Evolutionary conservation across 2,888 invertebrate species (phyloP).

Genomic region (Octodonta nipae): DNA sequence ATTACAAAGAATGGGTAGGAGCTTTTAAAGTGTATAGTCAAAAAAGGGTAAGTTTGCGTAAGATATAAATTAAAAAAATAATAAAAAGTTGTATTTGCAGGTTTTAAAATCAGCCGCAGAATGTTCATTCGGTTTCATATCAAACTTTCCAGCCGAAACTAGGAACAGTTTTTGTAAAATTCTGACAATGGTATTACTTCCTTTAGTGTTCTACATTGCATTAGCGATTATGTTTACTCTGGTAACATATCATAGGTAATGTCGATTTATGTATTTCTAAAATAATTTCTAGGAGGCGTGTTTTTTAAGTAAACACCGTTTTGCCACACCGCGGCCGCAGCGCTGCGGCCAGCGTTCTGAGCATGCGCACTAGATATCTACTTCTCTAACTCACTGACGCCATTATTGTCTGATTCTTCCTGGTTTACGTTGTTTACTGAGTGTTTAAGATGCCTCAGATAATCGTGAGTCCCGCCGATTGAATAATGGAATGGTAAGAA

Average conservation of each 20-base stretch:
- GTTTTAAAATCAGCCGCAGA: slow-evolving; percentile 33
- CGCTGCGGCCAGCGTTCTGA: too few relatives aligned
- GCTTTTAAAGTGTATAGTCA: slow-evolving; percentile 27
- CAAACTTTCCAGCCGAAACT: slow-evolving; percentile 26
- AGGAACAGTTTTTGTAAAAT: slow-evolving; percentile 25
- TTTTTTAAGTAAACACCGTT: too few relatives aligned
- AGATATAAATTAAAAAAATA: neutral
- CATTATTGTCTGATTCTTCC: too few relatives aligned
- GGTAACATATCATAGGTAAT: slow-evolving; percentile 35
- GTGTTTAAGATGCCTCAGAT: too few relatives aligned
- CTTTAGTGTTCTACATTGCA: slow-evolving; percentile 29
- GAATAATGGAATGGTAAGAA: too few relatives aligned
- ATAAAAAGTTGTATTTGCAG: slow-evolving; percentile 21
- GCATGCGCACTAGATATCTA: too few relatives aligned
- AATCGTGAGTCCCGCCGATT: too few relatives aligned
- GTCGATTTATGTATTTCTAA: neutral
- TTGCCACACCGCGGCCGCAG: too few relatives aligned
- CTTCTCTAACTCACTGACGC: too few relatives aligned
- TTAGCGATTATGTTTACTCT: slow-evolving; percentile 30
- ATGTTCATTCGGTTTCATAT: slow-evolving; percentile 34
- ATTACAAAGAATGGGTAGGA: slow-evolving; percentile 31
- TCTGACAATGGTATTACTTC: slow-evolving; percentile 28
- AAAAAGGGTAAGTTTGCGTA: slow-evolving; percentile 22
- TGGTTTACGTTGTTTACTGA: too few relatives aligned
- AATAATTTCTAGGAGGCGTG: too few relatives aligned